phyloP scores from a whole-genome alignment of 53 echinoderm and acorn worm species.

The Astropecten irregularis region DNA sequence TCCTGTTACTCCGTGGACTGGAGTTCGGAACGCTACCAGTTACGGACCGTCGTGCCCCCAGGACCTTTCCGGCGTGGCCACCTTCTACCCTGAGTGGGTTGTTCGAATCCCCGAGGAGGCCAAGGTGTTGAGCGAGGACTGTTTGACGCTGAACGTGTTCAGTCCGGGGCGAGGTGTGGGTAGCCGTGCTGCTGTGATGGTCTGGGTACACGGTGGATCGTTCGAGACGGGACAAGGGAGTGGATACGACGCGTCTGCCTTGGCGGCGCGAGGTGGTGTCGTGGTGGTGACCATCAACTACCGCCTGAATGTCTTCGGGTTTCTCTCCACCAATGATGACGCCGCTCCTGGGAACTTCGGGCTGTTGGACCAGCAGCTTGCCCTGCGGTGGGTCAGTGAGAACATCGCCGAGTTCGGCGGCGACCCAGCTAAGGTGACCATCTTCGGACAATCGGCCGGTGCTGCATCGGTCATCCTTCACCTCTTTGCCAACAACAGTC shows the following conservation, averaged over 20 bases:
- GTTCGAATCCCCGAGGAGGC: conserved; percentile 45
- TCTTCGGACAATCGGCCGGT: conserved; percentile 61
- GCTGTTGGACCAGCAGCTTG: conserved; percentile 60
- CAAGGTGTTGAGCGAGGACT: conserved; percentile 45
- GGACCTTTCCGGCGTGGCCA: conserved; percentile 51
- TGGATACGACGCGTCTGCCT: conserved; percentile 84
- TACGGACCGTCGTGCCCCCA: conserved; percentile 76
- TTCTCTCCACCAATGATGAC: conserved; percentile 73
- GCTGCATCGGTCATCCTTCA: conserved; percentile 63
- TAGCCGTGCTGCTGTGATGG: conserved; percentile 77
- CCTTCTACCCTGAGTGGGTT: conserved; percentile 51
- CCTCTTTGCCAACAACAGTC: conserved; percentile 46
- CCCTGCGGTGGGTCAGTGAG: conserved; percentile 70
- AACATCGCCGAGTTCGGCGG: conserved; percentile 63
- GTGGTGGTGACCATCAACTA: conserved; percentile 92
- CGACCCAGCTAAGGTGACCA: conserved; percentile 51
- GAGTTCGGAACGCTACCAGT: conserved; percentile 64
- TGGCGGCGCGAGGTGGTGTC: conserved; percentile 76
- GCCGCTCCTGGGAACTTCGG: conserved; percentile 67
- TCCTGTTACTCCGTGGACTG: conserved; percentile 55
- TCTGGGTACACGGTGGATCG: conserved; percentile 94
- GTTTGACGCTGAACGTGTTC: conserved; percentile 63
- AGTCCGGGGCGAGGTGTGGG: conserved; percentile 40
- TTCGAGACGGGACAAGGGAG: conserved; percentile 82
- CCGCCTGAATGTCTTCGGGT: conserved; percentile 82